Percentiles rank a stretch among this genome's conserved stretches.
phyloP scores from a whole-genome alignment of 1,140 invertebrate species.

The Brachionus sp. region DNA sequence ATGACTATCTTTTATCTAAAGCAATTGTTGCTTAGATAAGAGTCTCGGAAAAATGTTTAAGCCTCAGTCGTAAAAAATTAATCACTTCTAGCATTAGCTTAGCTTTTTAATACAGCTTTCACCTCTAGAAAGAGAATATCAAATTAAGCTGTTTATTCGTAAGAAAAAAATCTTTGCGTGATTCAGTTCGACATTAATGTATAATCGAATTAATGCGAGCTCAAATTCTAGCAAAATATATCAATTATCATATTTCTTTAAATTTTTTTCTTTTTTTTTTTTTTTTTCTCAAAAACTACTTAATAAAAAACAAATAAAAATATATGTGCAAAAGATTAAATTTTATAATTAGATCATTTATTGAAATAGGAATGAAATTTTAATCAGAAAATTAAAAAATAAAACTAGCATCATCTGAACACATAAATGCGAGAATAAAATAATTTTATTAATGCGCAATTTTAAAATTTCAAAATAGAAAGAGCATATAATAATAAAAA shows the following conservation, averaged over 20 bases:
- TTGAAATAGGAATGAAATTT: neutral
- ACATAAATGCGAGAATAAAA: neutral
- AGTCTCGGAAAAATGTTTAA: neutral
- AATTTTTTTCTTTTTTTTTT: neutral
- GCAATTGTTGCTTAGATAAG: neutral
- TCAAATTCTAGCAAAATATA: neutral
- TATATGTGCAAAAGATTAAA: neutral
- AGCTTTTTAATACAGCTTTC: neutral
- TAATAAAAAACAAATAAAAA: neutral
- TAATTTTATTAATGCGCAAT: conserved; percentile 22
- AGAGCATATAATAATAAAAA: neutral
- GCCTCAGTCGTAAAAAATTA: neutral
- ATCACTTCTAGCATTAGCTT: neutral
- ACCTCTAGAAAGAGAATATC: neutral
- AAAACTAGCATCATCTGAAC: neutral
- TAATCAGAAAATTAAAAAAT: neutral
- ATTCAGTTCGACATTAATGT: neutral
- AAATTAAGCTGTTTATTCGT: neutral
- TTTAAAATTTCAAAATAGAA: neutral
- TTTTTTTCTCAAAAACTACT: neutral
- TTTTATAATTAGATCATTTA: neutral
- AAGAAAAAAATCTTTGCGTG: neutral
- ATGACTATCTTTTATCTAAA: too few species aligned
- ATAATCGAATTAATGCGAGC: neutral
- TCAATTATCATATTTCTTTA: neutral